Base-by-base conservation (phyloP, 2,113 vertebrate genomes). In the Lepidiolamprologus cunningtoni region DNA sequence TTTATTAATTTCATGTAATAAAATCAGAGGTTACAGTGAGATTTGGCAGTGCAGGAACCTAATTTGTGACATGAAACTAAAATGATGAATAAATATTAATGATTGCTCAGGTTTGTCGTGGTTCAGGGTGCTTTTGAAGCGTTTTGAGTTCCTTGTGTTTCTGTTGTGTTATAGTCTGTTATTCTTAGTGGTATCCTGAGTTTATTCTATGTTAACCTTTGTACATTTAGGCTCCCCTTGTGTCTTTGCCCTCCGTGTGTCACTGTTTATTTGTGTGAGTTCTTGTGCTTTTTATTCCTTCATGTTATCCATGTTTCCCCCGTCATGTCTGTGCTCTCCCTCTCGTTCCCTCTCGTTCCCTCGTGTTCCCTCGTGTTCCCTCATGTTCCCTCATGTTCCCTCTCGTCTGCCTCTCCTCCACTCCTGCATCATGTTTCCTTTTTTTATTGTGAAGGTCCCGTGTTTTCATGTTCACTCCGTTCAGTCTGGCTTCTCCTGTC, bases 311-410 rank as follows among this genome's bases (percentile, higher is more conserved):
- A 61, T 33, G 28, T 63, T 19, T 61, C 9, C 57, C 57, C 28
- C 5, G 28, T 61, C 28, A 61, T 10, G 58, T 17, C 58, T 61
- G 58, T 61, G 28, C 28, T 61, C 28, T 58, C 26, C 55, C 55
- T 58, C 4, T 6, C 0, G 53, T 2, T 12, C 52, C 52, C 50
- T 35, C 3, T 1, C 0, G 3, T 33, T 33, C 31, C 31, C 33
- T 9, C 0, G 1, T 0, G 33, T 9, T 35, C 33, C 9, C 35
- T 37, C 0, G 1, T 0, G 4, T 37, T 37, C 35, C 9, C 35
- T 35, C 0, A 0, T 0, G 35, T 35, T 9, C 35, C 35, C 8
- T 9, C 4, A 4, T 0, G 52, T 21, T 55, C 23, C 23, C 12
- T 57, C 3, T 1, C 2, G 5, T 58, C 14, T 9, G 26, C 14